Percentiles rank a stretch among this genome's conserved stretches.
Conservation (phyloP, 2,113 vertebrate genomes). For the Callipepla squamata region DNA sequence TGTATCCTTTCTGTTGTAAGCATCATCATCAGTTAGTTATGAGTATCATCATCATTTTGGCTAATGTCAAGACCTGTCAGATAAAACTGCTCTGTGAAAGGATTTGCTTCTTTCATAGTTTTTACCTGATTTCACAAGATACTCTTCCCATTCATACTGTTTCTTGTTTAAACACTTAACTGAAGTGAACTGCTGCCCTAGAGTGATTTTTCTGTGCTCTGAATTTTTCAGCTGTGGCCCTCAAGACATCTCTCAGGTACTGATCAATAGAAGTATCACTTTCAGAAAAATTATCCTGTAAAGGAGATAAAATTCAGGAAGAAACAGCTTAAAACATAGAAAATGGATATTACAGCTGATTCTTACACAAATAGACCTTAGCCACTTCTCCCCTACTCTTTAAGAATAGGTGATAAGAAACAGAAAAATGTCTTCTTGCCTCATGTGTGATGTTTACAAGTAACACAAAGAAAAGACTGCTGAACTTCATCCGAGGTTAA, state of each 20-base stretch:
- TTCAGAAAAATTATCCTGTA: neutral
- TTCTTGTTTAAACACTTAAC: neutral
- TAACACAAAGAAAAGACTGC: neutral
- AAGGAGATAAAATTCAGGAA: neutral
- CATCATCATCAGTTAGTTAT: neutral
- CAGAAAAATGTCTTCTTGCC: neutral
- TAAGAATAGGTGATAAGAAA: neutral
- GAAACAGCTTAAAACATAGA: neutral
- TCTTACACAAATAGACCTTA: neutral
- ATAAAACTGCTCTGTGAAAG: neutral
- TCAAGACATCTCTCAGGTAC: rapidly evolving
- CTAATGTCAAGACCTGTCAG: neutral
- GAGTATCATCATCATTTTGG: neutral
- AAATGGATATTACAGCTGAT: neutral
- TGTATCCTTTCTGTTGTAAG: neutral
- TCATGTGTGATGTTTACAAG: neutral
- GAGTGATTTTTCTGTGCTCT: neutral
- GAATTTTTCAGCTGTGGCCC: neutral
- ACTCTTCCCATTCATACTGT: neutral
- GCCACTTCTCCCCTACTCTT: neutral
- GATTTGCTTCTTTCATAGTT: neutral
- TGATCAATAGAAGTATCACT: neutral
- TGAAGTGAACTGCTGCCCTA: neutral
- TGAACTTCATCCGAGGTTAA: neutral
- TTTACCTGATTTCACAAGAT: neutral